Percentiles rank a stretch among this genome's conserved stretches.
Conservation (phyloP, 2,888 invertebrate genomes). For the Itoplectis maculator region DNA sequence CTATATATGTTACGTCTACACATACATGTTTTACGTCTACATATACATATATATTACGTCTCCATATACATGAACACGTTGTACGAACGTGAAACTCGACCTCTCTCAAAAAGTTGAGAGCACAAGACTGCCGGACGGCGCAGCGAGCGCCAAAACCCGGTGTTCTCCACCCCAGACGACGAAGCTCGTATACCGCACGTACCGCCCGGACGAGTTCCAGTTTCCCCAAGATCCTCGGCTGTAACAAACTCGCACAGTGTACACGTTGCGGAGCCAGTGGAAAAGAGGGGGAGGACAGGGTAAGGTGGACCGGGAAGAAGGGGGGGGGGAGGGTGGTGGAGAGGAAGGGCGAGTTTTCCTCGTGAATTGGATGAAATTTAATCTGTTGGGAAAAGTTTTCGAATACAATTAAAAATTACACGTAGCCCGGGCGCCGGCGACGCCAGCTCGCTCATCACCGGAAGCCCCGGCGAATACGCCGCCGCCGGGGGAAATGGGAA, state of each 20-base stretch:
- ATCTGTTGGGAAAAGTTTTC: conserved; percentile 58
- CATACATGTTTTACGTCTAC: too few relatives aligned
- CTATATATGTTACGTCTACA: neutral
- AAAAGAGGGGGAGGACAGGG: too few relatives aligned
- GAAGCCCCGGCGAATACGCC: neutral
- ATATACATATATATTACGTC: conserved; percentile 12
- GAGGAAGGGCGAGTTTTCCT: too few relatives aligned
- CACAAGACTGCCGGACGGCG: conserved; percentile 43
- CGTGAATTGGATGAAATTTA: conserved; percentile 56
- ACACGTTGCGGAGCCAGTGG: too few relatives aligned
- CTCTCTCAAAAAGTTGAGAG: conserved; percentile 51
- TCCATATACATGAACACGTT: too few relatives aligned
- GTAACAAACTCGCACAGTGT: conserved; percentile 26
- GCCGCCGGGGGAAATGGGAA: neutral
- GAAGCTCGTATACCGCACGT: conserved; percentile 58
- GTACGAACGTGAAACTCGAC: conserved; percentile 26
- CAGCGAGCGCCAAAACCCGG: conserved; percentile 52
- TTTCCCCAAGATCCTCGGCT: conserved; percentile 42
- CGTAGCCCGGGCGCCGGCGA: too few relatives aligned
- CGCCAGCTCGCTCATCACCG: too few relatives aligned
- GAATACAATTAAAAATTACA: conserved; percentile 62
- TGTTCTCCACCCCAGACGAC: conserved; percentile 29
- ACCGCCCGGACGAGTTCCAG: conserved; percentile 49
- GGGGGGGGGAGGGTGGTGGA: too few relatives aligned
- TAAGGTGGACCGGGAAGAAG: too few relatives aligned